phyloP scores from a whole-genome alignment of 2,113 vertebrate species.

The Accipiter cooperii region DNA sequence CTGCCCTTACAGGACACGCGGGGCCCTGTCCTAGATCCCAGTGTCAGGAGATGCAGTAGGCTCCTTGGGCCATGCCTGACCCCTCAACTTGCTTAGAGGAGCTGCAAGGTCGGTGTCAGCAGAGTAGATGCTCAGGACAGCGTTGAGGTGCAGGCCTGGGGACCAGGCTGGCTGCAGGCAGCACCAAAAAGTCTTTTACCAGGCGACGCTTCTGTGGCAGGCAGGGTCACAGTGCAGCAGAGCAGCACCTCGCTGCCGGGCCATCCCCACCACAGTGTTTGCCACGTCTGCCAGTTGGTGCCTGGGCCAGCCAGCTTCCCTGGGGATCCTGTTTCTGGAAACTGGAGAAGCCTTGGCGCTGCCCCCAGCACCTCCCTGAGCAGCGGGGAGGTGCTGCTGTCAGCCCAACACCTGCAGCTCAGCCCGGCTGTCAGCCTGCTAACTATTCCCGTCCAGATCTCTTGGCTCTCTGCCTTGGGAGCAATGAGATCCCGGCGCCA shows the following conservation, averaged over 20 bases:
- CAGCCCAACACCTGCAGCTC: conserved; percentile 26
- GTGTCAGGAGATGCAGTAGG: background rate
- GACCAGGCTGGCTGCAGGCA: background rate
- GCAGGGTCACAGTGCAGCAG: accelerated
- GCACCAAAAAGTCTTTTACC: background rate
- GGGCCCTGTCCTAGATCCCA: background rate
- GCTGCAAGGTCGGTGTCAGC: background rate
- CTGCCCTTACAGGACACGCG: background rate
- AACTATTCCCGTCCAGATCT: background rate
- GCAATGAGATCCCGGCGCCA: background rate
- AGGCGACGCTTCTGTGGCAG: accelerated
- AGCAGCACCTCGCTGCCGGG: background rate
- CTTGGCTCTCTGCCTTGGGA: background rate
- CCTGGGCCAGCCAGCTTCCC: background rate
- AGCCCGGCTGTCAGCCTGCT: background rate
- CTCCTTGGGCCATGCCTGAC: background rate
- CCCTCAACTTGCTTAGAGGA: background rate
- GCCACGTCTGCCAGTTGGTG: conserved; percentile 36
- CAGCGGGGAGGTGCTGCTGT: background rate
- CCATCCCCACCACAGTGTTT: accelerated
- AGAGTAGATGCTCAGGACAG: accelerated
- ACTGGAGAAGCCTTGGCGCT: conserved; percentile 12
- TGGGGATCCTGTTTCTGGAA: conserved; percentile 40
- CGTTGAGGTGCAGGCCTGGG: background rate
- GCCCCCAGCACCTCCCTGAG: background rate